These are phyloP conservation scores for Montipora sp. DNA, from an alignment of 64 coral and sea anemone species.

Conservation along the genomic window DNA sequence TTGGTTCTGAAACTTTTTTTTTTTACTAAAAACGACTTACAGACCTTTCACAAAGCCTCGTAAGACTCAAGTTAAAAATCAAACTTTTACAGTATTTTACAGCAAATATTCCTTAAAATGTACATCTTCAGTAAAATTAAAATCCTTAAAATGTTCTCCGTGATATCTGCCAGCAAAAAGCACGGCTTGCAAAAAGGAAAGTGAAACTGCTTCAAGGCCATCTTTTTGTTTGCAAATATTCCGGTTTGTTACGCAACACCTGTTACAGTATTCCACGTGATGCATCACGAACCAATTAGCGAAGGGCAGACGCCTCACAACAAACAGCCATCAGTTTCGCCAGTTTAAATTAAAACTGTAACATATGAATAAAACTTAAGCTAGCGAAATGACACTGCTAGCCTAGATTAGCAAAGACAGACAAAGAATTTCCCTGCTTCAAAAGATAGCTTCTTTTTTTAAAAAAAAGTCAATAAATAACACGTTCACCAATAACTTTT, in stretches of 20 bases:
- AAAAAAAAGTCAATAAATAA: background rate
- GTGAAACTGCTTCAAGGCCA: too few species aligned
- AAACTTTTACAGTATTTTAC: slow-evolving; percentile 88
- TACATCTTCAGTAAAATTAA: slow-evolving; percentile 58
- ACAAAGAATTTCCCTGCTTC: slow-evolving; percentile 10
- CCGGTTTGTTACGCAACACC: background rate
- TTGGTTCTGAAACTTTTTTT: slow-evolving; percentile 43
- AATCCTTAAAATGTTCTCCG: slow-evolving; percentile 13
- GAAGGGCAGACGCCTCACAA: background rate
- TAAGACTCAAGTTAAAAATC: slow-evolving; percentile 86
- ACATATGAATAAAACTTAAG: background rate
- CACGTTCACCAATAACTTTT: background rate
- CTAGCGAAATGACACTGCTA: background rate
- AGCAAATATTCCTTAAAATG: slow-evolving; percentile 77
- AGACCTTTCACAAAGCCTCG: slow-evolving; percentile 59
- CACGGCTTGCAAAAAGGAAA: background rate
- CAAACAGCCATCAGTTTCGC: background rate
- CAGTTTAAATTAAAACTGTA: background rate
- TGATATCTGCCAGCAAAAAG: slow-evolving; percentile 1
- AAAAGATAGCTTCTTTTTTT: background rate
- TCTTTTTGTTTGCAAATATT: background rate
- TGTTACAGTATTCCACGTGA: too few species aligned
- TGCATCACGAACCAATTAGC: background rate
- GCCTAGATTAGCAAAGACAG: background rate
- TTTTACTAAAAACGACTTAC: slow-evolving; percentile 63